Conservation (phyloP, 2,888 invertebrate genomes). For the Drosophila helvetica region DNA sequence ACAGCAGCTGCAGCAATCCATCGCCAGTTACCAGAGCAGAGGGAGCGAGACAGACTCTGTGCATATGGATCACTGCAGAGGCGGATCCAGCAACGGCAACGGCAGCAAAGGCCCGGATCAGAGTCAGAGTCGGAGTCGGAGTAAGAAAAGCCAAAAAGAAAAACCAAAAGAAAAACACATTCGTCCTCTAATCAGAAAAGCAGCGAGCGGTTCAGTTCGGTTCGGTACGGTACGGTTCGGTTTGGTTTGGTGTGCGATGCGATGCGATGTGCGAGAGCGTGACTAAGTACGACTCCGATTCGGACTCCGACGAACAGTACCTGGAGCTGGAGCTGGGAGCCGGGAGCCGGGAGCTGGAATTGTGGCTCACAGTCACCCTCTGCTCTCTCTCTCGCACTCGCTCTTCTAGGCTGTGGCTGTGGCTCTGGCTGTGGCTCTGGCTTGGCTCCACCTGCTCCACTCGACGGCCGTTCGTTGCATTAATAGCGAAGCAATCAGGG, state of each 20-base stretch:
- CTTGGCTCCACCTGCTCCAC: constrained; percentile 33
- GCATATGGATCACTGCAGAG: background rate
- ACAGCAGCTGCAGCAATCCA: background rate
- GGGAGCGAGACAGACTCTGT: background rate
- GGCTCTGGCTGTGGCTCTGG: constrained; percentile 30
- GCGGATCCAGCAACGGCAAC: constrained; percentile 3
- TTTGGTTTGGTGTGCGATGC: no score
- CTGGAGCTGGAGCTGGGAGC: background rate
- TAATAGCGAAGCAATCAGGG: constrained; percentile 78
- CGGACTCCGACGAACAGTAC: constrained; percentile 6
- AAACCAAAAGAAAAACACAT: constrained; percentile 28
- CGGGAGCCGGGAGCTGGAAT: background rate
- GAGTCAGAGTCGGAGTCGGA: background rate
- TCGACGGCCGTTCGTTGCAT: constrained; percentile 63
- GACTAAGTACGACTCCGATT: constrained; percentile 69
- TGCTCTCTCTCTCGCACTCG: background rate
- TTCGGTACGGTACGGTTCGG: no score
- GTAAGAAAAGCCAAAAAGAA: constrained; percentile 2
- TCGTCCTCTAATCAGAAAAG: constrained; percentile 71
- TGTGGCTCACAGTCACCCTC: constrained; percentile 3
- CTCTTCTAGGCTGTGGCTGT: constrained; percentile 2
- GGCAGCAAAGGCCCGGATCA: no score
- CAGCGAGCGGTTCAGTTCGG: constrained; percentile 43
- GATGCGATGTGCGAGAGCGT: constrained; percentile 64
- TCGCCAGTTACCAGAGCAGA: background rate